Base-by-base conservation (phyloP, 2,888 invertebrate species). In the Apotomis turbidana region DNA sequence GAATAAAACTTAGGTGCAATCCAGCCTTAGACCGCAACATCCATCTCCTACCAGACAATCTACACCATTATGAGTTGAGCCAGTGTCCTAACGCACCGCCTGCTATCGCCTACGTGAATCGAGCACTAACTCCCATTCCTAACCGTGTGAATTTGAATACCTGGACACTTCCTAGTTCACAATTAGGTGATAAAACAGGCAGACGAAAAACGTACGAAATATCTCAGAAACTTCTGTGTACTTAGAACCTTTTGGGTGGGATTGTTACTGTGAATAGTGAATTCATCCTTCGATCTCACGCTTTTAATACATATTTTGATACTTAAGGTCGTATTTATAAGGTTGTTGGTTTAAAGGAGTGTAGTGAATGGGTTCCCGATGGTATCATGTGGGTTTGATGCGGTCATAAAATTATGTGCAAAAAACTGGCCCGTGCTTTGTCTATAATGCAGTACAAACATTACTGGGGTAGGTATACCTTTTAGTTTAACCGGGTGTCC, bases 111-210 rank as follows among this genome's bases (percentile, higher is more conserved):
- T 75, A 81, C 81, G 81, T 80, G 83, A 66, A 84, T 84, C 84
- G 77, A 62, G 46, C 61, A 54, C 64, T 76, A 80, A 80, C 76
- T 76, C 60, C 77, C 78, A 71, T 68, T 74, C 69, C 27, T 51
- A 57, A 71, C 51, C 55, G 74, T 77, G 76, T 58, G 64, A 72
- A 75, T 76, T 78, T 77, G 77, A 73, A 84, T 83, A 71, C 58
- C 74, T 49, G 68, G 75, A 70, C 78, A 79, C 79, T 87, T 85
- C 87, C 87, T 85, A 81, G 81, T 84, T 78, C 78, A 78, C 81
- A 81, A 84, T 85, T 83, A 83, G 78, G 74, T 66, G 66, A 27
- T 36, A 57, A 57, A 44, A 27, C 27, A 27, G 27, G 27, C n/a
- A 55, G n/a, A 27, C n/a, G 5, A 9, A 46, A n/a, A 57, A 66